Evolutionary conservation across 2,113 vertebrate species (phyloP).

Genomic region (Aspidoscelis tigris): DNA sequence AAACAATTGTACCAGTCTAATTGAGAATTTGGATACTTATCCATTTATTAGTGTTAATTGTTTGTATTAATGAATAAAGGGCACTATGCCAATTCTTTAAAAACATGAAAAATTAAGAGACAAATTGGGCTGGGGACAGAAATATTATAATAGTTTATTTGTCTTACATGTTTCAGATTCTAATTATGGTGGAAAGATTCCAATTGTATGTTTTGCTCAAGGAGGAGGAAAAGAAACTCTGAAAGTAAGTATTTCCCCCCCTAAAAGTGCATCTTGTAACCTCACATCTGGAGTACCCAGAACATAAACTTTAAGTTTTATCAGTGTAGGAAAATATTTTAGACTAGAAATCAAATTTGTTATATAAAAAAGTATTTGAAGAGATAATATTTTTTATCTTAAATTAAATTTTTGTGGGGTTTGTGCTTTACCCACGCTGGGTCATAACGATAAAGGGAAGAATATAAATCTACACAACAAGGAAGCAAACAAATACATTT

Average conservation of each 20-base stretch:
- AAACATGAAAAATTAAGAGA: not conserved
- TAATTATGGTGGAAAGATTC: constrained; percentile 82
- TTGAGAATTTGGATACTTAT: no score
- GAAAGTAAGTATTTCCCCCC: constrained; percentile 71
- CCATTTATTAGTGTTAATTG: not conserved
- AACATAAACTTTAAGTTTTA: not conserved
- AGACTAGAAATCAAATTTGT: not conserved
- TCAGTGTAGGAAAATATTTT: not conserved
- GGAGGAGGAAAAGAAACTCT: constrained; percentile 82
- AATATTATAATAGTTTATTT: not conserved
- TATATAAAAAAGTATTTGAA: not conserved
- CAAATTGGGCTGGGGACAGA: not conserved
- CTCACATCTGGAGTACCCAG: not conserved
- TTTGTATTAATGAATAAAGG: not conserved
- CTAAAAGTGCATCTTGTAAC: no score
- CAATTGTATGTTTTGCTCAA: constrained; percentile 83
- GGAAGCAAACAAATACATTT: no score
- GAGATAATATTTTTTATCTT: no score
- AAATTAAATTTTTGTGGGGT: no score
- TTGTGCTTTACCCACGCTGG: no score
- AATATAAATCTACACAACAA: no score
- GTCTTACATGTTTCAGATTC: constrained; percentile 72
- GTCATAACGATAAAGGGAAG: no score
- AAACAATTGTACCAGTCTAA: no score
- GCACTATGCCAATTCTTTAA: not conserved